phyloP scores from a whole-genome alignment of 2,888 invertebrate species.

The Eupithecia vulgata region DNA sequence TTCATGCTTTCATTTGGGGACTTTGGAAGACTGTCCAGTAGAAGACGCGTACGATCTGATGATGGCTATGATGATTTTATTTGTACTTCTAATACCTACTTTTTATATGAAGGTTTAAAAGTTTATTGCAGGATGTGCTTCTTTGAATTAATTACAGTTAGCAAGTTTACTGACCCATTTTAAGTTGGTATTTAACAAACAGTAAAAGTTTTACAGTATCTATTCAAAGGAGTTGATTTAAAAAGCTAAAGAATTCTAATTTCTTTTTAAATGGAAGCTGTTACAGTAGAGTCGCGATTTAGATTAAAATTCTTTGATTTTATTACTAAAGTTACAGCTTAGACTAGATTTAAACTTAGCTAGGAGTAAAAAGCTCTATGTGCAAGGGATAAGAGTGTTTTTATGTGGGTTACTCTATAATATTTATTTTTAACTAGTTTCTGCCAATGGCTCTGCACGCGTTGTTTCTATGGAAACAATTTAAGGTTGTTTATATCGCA shows the following conservation, averaged over 20 bases:
- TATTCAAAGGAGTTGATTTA: background rate
- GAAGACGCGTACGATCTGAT: no score
- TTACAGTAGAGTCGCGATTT: background rate
- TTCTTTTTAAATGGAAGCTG: background rate
- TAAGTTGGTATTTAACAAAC: background rate
- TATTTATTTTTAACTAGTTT: background rate
- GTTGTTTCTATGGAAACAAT: no score
- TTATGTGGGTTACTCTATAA: background rate
- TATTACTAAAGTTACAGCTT: constrained; percentile 6
- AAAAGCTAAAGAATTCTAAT: constrained; percentile 3
- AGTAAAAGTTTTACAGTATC: background rate
- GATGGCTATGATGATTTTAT: no score
- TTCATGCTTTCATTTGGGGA: no score
- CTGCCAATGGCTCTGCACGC: no score
- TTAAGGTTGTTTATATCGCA: no score
- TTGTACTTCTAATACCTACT: no score
- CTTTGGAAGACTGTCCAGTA: no score
- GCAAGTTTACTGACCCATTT: background rate
- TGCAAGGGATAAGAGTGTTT: background rate
- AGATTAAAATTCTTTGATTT: constrained; percentile 12
- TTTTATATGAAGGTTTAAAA: background rate
- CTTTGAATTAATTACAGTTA: background rate
- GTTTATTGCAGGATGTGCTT: background rate
- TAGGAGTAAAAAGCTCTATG: background rate
- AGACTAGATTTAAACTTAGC: background rate